Evolutionary conservation across 2,797 vertebrate species (phyloP), one percentile per base, ranked within the genome.

Genomic region (Oreonectes daqikongensis): DNA sequence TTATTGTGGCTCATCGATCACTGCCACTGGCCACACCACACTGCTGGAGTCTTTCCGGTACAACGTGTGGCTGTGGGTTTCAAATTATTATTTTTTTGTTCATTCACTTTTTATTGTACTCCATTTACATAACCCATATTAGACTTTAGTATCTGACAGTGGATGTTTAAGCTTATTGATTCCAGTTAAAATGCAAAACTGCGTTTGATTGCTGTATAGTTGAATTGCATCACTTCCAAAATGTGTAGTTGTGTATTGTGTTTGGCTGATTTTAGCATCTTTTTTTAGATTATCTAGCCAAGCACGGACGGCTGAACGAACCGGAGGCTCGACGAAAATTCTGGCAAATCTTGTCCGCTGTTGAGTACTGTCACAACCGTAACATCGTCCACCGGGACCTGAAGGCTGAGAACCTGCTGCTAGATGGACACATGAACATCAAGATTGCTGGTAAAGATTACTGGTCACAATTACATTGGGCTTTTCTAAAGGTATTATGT

Each of bases 341-440:
- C 92, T 98, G 96, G 97, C 97, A 99, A 88, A 99, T 99, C 87
- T 92, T 99, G 57, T 96, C 95, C 0, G 97, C 97, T 0, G 95
- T 99, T 76, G 97, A 98, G 84, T 99, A 97, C 82, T 99, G 97
- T 88, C 97, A 99, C 40, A 92, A 94, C 78, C 93, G 93, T 77
- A 97, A 96, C 84, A 94, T 99, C 42, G 97, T 98, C 64, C 97
- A 99, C 89, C 91, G 97, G 38, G 97, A 99, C 88, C 93, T 99
- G 78, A 99, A 99, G 85, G 97, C 97, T 1, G 97, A 99, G 89
- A 99, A 99, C 79, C 93, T 98, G 46, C 88, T 99, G 82, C 93
- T 99, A 4, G 97, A 99, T 69, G 95, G 87, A 85, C 95, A 97
- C 88, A 99, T 99, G 97, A 98, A 99, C 90, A 98, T 99, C 92